Base-by-base conservation (phyloP, 2,113 vertebrate species). In the Theristicus caerulescens region DNA sequence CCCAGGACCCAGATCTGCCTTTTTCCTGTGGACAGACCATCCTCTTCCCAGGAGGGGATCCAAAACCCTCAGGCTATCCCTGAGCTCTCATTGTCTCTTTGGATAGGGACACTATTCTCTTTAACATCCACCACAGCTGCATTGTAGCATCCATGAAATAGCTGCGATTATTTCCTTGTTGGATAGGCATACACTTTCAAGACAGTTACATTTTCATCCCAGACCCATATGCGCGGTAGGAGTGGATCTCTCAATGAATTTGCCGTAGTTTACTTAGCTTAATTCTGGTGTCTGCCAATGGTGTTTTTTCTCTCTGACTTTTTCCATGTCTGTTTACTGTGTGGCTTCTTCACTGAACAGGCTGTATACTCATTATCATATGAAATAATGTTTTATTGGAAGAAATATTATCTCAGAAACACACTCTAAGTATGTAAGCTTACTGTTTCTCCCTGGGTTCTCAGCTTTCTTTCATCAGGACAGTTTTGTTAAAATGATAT, bases 401-500 rank as follows among this genome's bases (percentile, higher is more conserved):
- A 94, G 91, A 96, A 97, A 97, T 82, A 94, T 47, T 96, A 59
- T 83, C 86, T 82, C 90, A 81, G 94, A 85, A 88, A 27, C 70
- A 29, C 31, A 3, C 55, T 38, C 81, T 58, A 22, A 78, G 42
- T 80, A 54, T 73, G 62, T 92, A 61, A 52, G 44, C 80, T 96
- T 76, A n/a, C 73, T 57, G 42, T n/a, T 82, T 42, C 90, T 91
- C 86, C 93, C 93, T 67, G 32, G 61, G 59, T 82, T 96, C 97
- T 96, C 89, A 93, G 79, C 74, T 88, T 96, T 90, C 96, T 97
- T 86, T 97, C 96, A 97, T 95, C 86, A 85, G 82, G 88, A 90
- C 52, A 91, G 81, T 93, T 96, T 96, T 96, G 95, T 86, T 95
- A 51, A 87, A 94, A 92, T 93, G 96, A 66, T 97, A 97, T 98